Evolutionary conservation across 2,888 invertebrate species (phyloP).

Genomic region (Anarsia innoxiella): DNA sequence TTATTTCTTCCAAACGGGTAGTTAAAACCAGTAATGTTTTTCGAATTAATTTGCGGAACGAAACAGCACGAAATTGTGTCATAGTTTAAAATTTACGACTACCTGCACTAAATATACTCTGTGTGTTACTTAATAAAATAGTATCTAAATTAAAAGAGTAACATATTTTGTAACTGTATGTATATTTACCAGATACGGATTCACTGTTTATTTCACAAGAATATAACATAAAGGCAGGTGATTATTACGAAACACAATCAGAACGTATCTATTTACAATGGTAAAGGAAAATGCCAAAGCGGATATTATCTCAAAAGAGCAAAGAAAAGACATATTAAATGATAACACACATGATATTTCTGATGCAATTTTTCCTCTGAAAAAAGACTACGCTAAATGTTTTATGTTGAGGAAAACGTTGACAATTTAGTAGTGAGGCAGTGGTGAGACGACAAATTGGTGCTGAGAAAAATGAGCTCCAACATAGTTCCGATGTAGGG

Average conservation of each 20-base stretch:
- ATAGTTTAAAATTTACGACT: too few relatives aligned
- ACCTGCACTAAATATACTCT: too few relatives aligned
- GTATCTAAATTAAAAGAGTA: too few relatives aligned
- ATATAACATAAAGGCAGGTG: neutral
- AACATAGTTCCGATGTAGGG: too few relatives aligned
- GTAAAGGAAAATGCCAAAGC: neutral
- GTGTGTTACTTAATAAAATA: too few relatives aligned
- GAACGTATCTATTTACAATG: neutral
- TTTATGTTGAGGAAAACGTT: conserved; percentile 13
- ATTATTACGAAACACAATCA: neutral
- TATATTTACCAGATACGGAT: too few relatives aligned
- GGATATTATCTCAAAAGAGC: neutral
- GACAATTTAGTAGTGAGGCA: conserved; percentile 29
- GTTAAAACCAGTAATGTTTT: too few relatives aligned
- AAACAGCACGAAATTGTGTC: too few relatives aligned
- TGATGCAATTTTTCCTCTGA: neutral
- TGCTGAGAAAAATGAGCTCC: conserved; percentile 27
- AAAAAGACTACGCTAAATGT: neutral
- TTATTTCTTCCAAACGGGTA: too few relatives aligned
- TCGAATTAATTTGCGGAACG: too few relatives aligned
- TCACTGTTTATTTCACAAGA: neutral
- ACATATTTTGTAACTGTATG: neutral
- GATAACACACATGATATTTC: neutral
- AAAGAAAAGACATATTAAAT: neutral
- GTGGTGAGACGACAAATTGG: conserved; percentile 29